Conservation (phyloP, 2,113 vertebrate genomes). For the Agapornis roseicollis region DNA sequence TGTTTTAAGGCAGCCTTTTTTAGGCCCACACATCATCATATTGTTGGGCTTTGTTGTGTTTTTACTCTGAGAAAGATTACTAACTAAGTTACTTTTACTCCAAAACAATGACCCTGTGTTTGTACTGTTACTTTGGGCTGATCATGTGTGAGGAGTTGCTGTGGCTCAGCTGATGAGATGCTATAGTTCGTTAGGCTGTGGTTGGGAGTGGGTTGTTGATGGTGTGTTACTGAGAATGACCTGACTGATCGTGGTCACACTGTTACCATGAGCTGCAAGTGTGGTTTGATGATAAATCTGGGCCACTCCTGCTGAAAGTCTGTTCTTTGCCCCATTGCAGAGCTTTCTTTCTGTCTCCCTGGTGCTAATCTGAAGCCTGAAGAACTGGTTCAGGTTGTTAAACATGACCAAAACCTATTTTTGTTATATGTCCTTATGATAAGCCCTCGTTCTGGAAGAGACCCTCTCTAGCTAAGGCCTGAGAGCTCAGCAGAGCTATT, state of each 20-base stretch:
- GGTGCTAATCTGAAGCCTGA: not conserved
- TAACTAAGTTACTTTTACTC: not conserved
- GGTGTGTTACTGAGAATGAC: not conserved
- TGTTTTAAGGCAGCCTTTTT: not conserved
- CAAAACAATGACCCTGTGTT: not conserved
- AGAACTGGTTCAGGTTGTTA: not conserved
- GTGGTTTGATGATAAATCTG: not conserved
- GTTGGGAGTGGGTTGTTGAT: not conserved
- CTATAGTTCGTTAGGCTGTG: not conserved
- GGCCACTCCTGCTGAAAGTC: not conserved
- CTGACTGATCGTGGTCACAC: fast-evolving
- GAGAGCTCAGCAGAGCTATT: not conserved
- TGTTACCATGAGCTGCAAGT: not conserved
- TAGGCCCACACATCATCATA: not conserved
- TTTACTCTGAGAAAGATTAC: not conserved
- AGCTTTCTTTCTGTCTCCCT: not conserved
- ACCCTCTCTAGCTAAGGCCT: not conserved
- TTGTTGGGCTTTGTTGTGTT: not conserved
- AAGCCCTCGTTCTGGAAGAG: not conserved
- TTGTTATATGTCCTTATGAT: not conserved
- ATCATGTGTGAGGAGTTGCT: not conserved
- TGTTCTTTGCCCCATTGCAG: not conserved
- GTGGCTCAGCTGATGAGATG: not conserved
- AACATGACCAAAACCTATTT: not conserved
- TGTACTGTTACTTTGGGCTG: not conserved